These are phyloP conservation scores for Spermophilus dauricus DNA, from an alignment of 2,113 vertebrate species.

Conservation along the genomic window DNA sequence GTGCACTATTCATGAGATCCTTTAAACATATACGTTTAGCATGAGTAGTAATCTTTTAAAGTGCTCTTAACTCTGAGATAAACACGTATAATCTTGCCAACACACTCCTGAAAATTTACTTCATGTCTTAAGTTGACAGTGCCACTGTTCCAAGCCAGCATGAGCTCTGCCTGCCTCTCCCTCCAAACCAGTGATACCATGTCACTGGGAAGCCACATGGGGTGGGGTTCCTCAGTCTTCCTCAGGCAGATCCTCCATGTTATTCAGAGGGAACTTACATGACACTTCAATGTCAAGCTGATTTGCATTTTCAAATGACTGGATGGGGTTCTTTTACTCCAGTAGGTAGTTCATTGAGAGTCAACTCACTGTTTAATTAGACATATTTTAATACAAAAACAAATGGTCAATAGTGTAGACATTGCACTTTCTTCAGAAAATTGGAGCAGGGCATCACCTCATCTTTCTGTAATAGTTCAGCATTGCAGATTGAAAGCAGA, in stretches of 20 bases:
- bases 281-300: neutral
- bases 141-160: neutral
- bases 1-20: neutral
- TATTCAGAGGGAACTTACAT: neutral
- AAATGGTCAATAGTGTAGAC: neutral
- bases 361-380: neutral
- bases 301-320: neutral
- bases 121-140: neutral
- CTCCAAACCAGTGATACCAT: accelerated
- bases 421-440: neutral
- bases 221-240: accelerated
- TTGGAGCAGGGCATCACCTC: neutral
- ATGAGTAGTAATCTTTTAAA: neutral
- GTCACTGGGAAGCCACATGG: too few species aligned
- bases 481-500: neutral
- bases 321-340: slow-evolving; percentile 10
- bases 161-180: neutral
- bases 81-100: neutral
- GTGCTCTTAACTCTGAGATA: neutral
- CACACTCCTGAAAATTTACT: neutral
- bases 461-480: neutral
- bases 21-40: too few species aligned
- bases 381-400: slow-evolving; percentile 63
- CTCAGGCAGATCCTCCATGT: neutral
- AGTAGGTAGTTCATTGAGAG: neutral